These are phyloP conservation scores for Drosophila subsilvestris DNA, from an alignment of 2,888 invertebrate species.

Conservation along the genomic window DNA sequence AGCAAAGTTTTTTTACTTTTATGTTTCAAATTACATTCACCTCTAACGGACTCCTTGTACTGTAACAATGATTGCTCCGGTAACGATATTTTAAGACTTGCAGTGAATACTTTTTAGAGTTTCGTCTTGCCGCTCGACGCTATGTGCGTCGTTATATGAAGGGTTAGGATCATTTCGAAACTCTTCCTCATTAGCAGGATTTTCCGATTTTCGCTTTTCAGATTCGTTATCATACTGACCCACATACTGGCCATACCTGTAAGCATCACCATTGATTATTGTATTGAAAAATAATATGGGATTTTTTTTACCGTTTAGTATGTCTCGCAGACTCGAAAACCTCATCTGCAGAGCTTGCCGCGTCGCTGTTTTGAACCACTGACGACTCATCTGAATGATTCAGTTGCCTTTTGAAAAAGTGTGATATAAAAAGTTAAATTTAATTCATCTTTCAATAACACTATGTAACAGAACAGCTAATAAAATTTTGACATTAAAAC, in stretches of 20 bases:
- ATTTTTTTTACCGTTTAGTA: background rate
- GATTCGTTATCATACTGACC: background rate
- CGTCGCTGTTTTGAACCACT: constrained; percentile 4
- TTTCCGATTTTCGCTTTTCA: background rate
- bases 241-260: background rate
- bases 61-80: constrained; percentile 4
- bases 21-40: background rate
- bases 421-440: background rate
- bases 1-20: background rate
- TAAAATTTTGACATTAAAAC: background rate
- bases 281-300: background rate
- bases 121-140: background rate
- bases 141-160: background rate
- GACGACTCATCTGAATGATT: constrained; percentile 2
- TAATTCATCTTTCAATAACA: background rate
- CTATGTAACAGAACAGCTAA: background rate
- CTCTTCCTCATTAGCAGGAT: background rate
- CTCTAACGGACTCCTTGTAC: background rate
- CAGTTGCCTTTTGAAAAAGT: background rate
- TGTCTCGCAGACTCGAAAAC: background rate
- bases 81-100: constrained; percentile 3
- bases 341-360: constrained; percentile 9
- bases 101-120: constrained; percentile 1
- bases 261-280: background rate
- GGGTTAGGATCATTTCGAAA: background rate